Evolutionary conservation across 2,888 invertebrate species (phyloP).

Genomic region (Amphiduros pacificus): DNA sequence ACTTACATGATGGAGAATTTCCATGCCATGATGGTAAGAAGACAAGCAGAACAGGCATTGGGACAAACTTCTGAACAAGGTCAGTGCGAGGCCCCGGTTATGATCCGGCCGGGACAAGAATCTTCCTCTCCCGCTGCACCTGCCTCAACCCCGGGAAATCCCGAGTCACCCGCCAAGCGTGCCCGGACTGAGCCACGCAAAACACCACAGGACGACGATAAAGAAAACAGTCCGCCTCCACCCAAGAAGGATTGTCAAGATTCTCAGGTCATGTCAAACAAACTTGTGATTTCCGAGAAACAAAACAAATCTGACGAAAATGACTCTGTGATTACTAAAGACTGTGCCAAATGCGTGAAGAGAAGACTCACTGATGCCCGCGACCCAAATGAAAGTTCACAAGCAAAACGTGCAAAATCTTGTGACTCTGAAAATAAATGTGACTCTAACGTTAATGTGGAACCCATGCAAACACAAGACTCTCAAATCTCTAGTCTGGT

Average conservation of each 20-base stretch:
- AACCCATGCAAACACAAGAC: background rate
- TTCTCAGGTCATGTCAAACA: too few relatives aligned
- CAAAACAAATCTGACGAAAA: background rate
- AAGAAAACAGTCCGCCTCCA: background rate
- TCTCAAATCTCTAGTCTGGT: background rate
- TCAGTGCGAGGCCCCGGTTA: too few relatives aligned
- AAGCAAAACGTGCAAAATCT: too few relatives aligned
- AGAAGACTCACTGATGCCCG: background rate
- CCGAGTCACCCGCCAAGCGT: background rate
- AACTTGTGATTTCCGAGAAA: background rate
- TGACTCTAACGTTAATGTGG: background rate
- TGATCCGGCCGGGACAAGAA: too few relatives aligned
- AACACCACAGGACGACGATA: background rate
- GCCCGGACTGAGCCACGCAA: background rate
- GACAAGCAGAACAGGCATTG: background rate
- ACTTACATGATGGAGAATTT: constrained; percentile 68
- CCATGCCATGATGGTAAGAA: constrained; percentile 34
- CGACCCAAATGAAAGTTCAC: too few relatives aligned
- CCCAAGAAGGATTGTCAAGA: too few relatives aligned
- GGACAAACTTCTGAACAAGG: background rate
- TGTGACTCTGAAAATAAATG: background rate
- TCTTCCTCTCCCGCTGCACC: background rate
- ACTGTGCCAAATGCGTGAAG: background rate
- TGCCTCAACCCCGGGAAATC: background rate
- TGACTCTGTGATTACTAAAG: background rate